Evolutionary conservation across 2,113 vertebrate genomes (phyloP), one percentile per base, ranked within the genome.

Genomic region (Tychaedon coryphoeus): DNA sequence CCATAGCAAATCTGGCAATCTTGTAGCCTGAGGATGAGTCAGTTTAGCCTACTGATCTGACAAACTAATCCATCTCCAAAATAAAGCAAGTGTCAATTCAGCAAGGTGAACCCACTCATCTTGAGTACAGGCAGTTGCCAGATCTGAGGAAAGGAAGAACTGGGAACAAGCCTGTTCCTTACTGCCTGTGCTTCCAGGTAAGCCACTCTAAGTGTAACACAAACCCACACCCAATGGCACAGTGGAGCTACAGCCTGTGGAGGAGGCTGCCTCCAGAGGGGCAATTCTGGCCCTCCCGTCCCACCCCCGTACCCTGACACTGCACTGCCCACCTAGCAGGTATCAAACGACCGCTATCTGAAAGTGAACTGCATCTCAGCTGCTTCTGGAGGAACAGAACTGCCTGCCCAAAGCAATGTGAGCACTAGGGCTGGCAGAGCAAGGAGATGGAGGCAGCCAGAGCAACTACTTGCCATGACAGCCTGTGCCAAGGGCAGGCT

Each of bases 291-390:
- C 23, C 60, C 60, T 71, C 34, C n/a, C 9, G 3, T 2, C 8
- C 61, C 26, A 65, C 12, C 25, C 24, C 3, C 1, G n/a, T 5
- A 19, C n/a, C 75, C 34, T 2, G 22, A 36, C 42, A 40, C 4
- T 0, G 5, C 65, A 28, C 17, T 28, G 43, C 2, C 0, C 40
- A 16, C 19, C 16, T 5, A 56, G 12, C n/a, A 40, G 34, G 6
- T 29, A 51, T 16, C 54, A 5, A 60, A 29, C 7, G 42, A 24
- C 48, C 29, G 38, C 70, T 33, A 1, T 12, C 54, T 14, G 66
- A 7, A 14, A n/a, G 25, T 1, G 25, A 82, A 33, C 47, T 33
- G 75, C 25, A 60, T 42, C 67, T 48, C 34, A 86, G 7, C 33
- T 6, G 43, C 38, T 83, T 22, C 67, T 31, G 4, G 58, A 51